These are phyloP conservation scores for Congeria kusceri DNA, from an alignment of 2,888 invertebrate genomes.

Conservation along the genomic window DNA sequence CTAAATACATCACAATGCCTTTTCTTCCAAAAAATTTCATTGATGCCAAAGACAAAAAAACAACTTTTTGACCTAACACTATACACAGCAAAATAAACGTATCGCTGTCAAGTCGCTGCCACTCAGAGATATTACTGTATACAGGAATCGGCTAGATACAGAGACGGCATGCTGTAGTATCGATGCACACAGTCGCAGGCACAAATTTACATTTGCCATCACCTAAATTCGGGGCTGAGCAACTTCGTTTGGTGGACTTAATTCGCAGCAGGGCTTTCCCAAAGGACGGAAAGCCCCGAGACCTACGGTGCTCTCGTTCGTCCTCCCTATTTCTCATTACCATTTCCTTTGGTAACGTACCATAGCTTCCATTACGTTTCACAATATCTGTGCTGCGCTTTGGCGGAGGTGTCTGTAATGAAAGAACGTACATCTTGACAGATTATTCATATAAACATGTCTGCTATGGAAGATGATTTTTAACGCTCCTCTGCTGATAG, in stretches of 20 bases:
- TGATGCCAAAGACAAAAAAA: background rate
- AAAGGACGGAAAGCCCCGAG: conserved; percentile 86
- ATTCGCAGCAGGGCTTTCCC: conserved; percentile 88
- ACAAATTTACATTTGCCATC: conserved; percentile 75
- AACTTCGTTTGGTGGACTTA: conserved; percentile 89
- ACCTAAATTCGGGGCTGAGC: conserved; percentile 97
- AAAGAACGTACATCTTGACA: conserved; percentile 10
- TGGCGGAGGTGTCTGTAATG: conserved; percentile 89
- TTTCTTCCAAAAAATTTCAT: background rate
- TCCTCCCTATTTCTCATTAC: conserved; percentile 65
- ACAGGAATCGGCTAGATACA: conserved; percentile 28
- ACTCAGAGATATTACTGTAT: conserved; percentile 35
- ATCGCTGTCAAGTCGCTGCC: conserved; percentile 23
- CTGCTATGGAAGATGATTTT: too few relatives aligned
- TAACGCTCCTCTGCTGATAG: too few relatives aligned
- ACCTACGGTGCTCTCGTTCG: conserved; percentile 68
- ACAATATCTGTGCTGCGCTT: conserved; percentile 58
- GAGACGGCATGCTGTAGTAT: conserved; percentile 50
- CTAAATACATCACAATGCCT: too few relatives aligned
- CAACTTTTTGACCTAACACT: background rate
- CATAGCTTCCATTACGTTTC: conserved; percentile 72
- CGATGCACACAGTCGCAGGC: conserved; percentile 43
- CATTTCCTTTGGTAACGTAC: conserved; percentile 81
- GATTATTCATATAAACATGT: background rate
- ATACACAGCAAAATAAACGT: background rate